A percentile compares a stretch with the other conserved stretches of the same genome.
phyloP scores from a whole-genome alignment of 2,113 vertebrate species.

The Nannobrachium achirus region DNA sequence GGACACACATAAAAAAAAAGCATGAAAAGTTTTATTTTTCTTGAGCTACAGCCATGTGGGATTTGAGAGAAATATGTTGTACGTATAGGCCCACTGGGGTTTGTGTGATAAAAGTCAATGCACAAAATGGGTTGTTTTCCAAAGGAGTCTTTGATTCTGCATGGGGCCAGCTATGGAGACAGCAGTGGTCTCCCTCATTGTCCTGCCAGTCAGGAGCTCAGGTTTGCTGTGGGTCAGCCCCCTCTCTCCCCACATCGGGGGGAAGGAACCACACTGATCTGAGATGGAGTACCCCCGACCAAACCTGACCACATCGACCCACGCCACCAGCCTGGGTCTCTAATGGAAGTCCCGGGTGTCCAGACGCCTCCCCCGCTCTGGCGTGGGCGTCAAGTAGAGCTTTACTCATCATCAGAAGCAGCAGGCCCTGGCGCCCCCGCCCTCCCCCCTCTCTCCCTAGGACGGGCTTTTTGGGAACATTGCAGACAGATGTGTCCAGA shows the following conservation, averaged over 20 bases:
- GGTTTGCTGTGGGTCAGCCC: conserved; percentile 66
- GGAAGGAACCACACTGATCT: conserved; percentile 71
- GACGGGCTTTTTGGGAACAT: conserved; percentile 74
- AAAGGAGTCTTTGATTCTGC: conserved; percentile 31
- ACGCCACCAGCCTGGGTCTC: conserved; percentile 74
- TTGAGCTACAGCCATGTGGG: not conserved
- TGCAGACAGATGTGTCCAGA: conserved; percentile 75
- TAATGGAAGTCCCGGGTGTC: conserved; percentile 79
- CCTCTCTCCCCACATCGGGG: conserved; percentile 54
- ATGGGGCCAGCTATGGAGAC: conserved; percentile 2
- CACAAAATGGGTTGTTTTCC: conserved; percentile 16
- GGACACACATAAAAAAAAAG: not conserved
- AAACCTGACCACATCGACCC: conserved; percentile 77
- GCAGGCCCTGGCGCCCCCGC: conserved; percentile 53
- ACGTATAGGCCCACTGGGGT: conserved; percentile 4
- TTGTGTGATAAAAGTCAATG: conserved; percentile 28
- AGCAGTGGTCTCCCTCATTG: conserved; percentile 56
- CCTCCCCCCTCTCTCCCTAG: conserved; percentile 61
- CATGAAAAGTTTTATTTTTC: not conserved
- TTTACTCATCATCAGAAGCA: conserved; percentile 74
- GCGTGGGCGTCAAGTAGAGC: conserved; percentile 68
- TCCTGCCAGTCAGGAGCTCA: conserved; percentile 65
- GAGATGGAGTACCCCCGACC: conserved; percentile 80
- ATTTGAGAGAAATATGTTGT: not conserved
- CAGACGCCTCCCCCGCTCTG: conserved; percentile 69